Percentiles rank a stretch among this genome's conserved stretches.
phyloP scores from a whole-genome alignment of 2,113 vertebrate species.

The Capreolus pygargus region DNA sequence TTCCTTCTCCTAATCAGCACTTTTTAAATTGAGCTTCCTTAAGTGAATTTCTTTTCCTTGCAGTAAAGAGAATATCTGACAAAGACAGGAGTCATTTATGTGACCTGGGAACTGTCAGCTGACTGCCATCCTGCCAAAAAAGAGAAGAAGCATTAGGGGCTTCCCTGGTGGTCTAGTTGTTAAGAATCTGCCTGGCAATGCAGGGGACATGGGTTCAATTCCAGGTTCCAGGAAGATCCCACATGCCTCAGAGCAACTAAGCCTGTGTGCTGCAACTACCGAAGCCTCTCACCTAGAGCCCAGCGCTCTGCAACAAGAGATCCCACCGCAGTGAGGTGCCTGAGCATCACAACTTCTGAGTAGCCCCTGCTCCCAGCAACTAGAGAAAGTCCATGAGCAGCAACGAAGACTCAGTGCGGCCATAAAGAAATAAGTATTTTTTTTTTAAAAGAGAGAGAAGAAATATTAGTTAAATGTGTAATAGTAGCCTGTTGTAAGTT shows the following conservation, averaged over 20 bases:
- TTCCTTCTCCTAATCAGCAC: not conserved
- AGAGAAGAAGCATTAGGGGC: not conserved
- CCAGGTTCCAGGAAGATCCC: not conserved
- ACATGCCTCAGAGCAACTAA: not conserved
- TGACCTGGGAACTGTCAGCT: not conserved
- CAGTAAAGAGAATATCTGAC: not conserved
- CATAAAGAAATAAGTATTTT: not conserved
- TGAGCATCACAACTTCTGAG: not conserved
- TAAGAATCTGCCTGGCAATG: not conserved
- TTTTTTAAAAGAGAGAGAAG: not conserved
- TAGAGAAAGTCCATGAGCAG: not conserved
- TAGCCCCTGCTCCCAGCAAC: not conserved
- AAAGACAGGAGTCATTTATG: not conserved
- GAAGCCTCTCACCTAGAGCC: not conserved
- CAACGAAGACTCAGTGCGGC: not conserved
- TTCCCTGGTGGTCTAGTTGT: not conserved
- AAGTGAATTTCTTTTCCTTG: slow-evolving; percentile 32
- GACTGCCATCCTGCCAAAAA: not conserved
- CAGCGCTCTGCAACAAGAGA: not conserved
- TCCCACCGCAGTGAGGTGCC: not conserved
- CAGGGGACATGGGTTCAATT: not conserved
- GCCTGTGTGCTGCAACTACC: not conserved
- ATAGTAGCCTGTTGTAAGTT: not conserved
- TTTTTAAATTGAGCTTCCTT: not conserved
- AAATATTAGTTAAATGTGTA: not conserved